Evolutionary conservation across 2,113 vertebrate species (phyloP).

Genomic region (Argyrosomus japonicus): DNA sequence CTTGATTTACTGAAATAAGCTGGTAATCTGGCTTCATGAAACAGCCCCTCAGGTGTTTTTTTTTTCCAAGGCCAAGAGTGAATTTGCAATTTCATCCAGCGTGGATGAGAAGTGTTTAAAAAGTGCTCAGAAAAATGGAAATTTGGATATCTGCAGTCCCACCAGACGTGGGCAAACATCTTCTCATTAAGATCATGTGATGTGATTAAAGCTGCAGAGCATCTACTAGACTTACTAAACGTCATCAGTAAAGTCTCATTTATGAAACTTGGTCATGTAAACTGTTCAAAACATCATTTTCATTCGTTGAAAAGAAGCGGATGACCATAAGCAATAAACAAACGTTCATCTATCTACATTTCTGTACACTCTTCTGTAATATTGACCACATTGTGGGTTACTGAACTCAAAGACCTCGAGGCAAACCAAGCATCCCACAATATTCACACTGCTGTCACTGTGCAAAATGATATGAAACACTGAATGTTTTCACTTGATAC

Average conservation of each 20-base stretch:
- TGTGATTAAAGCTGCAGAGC: not conserved
- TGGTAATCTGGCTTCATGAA: not conserved
- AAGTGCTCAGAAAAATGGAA: not conserved
- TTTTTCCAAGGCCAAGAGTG: not conserved
- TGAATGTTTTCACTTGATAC: constrained; percentile 9
- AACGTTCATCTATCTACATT: not conserved
- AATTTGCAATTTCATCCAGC: not conserved
- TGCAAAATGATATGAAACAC: constrained; percentile 6
- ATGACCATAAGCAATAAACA: not conserved
- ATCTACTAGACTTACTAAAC: not conserved
- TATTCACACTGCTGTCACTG: constrained; percentile 5
- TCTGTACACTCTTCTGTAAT: not conserved
- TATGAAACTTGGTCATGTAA: not conserved
- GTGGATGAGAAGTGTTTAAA: not conserved
- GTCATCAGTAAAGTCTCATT: not conserved
- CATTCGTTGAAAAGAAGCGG: not conserved
- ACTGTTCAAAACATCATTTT: not conserved
- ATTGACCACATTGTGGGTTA: not conserved
- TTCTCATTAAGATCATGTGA: not conserved
- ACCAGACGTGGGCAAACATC: too few relatives aligned
- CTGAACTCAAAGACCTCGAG: constrained; percentile 21
- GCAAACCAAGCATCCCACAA: not conserved
- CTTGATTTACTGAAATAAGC: too few relatives aligned
- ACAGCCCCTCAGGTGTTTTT: not conserved
- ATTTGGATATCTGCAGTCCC: not conserved